phyloP scores from a whole-genome alignment of 2,888 invertebrate genomes.

The Dynastes tityus region DNA sequence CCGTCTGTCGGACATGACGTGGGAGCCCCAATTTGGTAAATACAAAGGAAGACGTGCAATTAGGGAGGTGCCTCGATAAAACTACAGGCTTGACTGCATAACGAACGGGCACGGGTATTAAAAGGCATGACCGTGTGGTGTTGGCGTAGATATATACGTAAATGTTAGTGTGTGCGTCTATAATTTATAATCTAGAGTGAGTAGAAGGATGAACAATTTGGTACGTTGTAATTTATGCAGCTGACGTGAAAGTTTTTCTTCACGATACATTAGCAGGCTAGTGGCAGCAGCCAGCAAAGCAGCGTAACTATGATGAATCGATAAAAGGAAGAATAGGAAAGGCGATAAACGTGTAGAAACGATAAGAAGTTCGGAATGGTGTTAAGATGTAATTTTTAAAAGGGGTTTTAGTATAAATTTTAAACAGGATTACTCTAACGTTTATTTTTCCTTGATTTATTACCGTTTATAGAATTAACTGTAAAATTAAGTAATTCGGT shows the following conservation, averaged over 20 bases:
- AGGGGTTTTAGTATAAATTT: too few species aligned
- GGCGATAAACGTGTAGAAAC: too few species aligned
- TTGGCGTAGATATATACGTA: neutral
- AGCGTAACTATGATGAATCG: neutral
- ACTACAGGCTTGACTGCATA: slow-evolving; percentile 40
- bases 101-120: slow-evolving; percentile 25
- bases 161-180: slow-evolving; percentile 8
- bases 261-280: slow-evolving; percentile 3
- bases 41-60: slow-evolving; percentile 44
- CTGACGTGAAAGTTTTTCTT: slow-evolving; percentile 34
- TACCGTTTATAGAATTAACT: too few species aligned
- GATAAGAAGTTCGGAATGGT: too few species aligned
- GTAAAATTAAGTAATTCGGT: too few species aligned
- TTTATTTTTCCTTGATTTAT: too few species aligned
- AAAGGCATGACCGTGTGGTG: slow-evolving; percentile 32
- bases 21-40: slow-evolving; percentile 42
- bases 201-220: slow-evolving; percentile 34
- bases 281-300: neutral
- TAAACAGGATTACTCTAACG: too few species aligned
- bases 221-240: slow-evolving; percentile 43
- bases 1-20: slow-evolving; percentile 34
- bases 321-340: neutral
- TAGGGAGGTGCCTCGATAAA: slow-evolving; percentile 46
- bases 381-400: too few species aligned
- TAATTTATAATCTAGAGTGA: slow-evolving; percentile 36